These are phyloP conservation scores for Prionailurus bengalensis DNA, from an alignment of 2,113 vertebrate species.

Conservation along the genomic window DNA sequence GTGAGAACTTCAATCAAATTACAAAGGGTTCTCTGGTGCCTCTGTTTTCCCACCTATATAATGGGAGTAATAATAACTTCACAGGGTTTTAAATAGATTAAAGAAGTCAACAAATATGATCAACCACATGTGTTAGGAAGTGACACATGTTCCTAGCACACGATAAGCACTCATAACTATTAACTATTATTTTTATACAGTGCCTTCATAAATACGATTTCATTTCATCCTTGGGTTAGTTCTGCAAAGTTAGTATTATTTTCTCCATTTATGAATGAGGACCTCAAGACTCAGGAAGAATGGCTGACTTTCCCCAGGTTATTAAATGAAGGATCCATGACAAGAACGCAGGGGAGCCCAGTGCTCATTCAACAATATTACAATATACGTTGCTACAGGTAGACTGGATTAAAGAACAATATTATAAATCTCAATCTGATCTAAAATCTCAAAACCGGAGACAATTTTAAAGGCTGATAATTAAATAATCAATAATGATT, in stretches of 20 bases:
- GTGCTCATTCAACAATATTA: neutral
- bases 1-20: neutral
- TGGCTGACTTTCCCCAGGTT: neutral
- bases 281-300: neutral
- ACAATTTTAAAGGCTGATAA: neutral
- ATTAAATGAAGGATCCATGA: neutral
- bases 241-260: neutral
- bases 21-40: neutral
- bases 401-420: neutral
- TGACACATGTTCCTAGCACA: neutral
- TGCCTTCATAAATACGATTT: neutral
- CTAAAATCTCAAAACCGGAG: neutral
- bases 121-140: neutral
- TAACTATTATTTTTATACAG: neutral
- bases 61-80: neutral
- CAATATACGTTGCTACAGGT: neutral
- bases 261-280: neutral
- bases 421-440: neutral
- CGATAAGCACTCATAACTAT: neutral
- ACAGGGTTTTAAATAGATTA: neutral
- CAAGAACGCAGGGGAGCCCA: neutral
- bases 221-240: neutral
- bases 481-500: conserved; percentile 42
- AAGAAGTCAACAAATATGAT: neutral
- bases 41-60: neutral